Conservation (phyloP, 2,888 invertebrate species). For the Drosophila ezoana region DNA sequence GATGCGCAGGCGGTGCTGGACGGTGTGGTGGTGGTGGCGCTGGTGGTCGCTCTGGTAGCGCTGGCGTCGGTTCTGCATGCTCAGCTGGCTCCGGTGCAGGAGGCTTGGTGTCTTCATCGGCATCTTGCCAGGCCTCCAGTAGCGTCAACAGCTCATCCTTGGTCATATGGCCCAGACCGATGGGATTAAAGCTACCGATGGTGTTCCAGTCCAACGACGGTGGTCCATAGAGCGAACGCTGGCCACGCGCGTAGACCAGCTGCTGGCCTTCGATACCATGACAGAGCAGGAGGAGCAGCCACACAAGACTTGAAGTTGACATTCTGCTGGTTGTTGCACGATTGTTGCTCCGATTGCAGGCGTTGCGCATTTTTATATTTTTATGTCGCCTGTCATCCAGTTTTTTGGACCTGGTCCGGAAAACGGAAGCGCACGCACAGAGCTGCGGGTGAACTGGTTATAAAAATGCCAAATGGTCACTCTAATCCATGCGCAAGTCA, state of each 20-base stretch:
- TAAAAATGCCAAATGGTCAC: constrained; percentile 45
- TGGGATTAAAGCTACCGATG: constrained; percentile 54
- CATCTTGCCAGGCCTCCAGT: constrained; percentile 80
- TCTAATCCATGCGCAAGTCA: constrained; percentile 40
- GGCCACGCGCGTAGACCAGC: constrained; percentile 51
- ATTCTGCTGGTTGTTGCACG: constrained; percentile 36
- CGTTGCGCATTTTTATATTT: constrained; percentile 38
- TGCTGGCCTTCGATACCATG: constrained; percentile 36
- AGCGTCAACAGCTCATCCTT: constrained; percentile 80
- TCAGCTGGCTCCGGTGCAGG: constrained; percentile 81
- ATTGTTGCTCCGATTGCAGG: constrained; percentile 24
- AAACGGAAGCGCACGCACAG: constrained; percentile 53
- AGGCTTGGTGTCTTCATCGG: constrained; percentile 57
- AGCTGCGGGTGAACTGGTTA: constrained; percentile 55
- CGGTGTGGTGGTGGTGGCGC: not conserved
- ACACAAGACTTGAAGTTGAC: constrained; percentile 28
- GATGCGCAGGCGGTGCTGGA: constrained; percentile 2
- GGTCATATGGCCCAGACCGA: constrained; percentile 75
- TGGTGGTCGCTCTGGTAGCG: constrained; percentile 3
- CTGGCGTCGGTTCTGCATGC: constrained; percentile 66
- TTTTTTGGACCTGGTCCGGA: constrained; percentile 41
- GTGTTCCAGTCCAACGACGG: constrained; percentile 55
- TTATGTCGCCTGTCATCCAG: constrained; percentile 24
- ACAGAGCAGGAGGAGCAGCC: constrained; percentile 26
- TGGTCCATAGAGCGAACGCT: constrained; percentile 74